Percentiles rank a stretch among this genome's conserved stretches.
Evolutionary conservation across 2,888 invertebrate genomes (phyloP).

Genomic region (Dasysyrphus tricinctus): DNA sequence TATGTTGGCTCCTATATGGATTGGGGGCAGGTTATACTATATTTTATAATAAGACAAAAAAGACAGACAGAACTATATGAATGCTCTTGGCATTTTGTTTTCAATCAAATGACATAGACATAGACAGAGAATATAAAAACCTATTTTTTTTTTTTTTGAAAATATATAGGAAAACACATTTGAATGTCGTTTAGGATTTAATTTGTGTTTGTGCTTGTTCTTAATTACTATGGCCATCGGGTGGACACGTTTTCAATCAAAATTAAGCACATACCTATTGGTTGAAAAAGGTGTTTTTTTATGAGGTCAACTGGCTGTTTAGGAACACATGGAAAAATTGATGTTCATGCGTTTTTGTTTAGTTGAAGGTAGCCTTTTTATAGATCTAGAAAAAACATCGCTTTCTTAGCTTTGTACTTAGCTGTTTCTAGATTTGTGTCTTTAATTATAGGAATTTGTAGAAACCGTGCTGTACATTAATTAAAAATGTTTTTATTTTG

Average conservation of each 20-base stretch:
- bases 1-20: slow-evolving; percentile 28
- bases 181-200: slow-evolving; percentile 60
- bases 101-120: slow-evolving; percentile 47
- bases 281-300: slow-evolving; percentile 40
- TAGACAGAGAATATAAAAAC: slow-evolving; percentile 12
- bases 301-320: not conserved
- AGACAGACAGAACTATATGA: slow-evolving; percentile 2
- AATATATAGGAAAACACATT: slow-evolving; percentile 47
- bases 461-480: too few relatives aligned
- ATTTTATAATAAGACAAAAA: not conserved
- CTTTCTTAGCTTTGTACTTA: too few relatives aligned
- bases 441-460: too few relatives aligned
- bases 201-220: slow-evolving; percentile 27
- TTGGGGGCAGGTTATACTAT: slow-evolving; percentile 38
- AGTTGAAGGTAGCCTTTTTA: too few relatives aligned
- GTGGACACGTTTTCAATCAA: slow-evolving; percentile 56
- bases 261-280: slow-evolving; percentile 21
- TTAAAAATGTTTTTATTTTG: too few relatives aligned
- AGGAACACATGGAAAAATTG: not conserved
- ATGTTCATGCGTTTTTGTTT: not conserved
- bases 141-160: not conserved
- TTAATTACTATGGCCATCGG: slow-evolving; percentile 52
- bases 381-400: too few relatives aligned
- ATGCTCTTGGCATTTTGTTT: slow-evolving; percentile 37
- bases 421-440: too few relatives aligned